Evolutionary conservation across 2,888 invertebrate genomes (phyloP), one percentile per base, ranked within the genome.

Genomic region (Tholera decimalis): DNA sequence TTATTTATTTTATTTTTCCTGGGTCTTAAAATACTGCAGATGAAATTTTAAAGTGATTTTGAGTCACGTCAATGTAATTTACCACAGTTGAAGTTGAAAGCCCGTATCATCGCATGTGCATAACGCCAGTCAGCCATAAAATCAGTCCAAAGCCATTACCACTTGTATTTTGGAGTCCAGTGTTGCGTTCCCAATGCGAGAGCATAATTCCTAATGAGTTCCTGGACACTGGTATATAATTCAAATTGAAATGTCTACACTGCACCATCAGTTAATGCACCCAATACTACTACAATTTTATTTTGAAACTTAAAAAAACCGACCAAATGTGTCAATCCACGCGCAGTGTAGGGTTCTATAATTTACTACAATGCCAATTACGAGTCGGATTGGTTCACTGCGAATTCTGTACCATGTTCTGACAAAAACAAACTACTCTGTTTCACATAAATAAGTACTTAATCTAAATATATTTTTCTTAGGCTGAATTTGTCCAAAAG

Each of bases 181-280:
- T 22, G 9, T 71, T 33, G 39, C 22, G 43, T 55, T 44, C 3
- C 15, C 20, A 55, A 59, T 41, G 58, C 50, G 53, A 61, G 47
- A 61, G 47, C 46, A 50, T 63, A 59, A 66, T 72, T 67, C 55
- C 46, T 46, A 54, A 59, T 74, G 70, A 65, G 58, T 59, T 62
- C 39, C 24, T 51, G 37, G 57, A 55, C 37, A 35, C 28, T 54
- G 54, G 59, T 28, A 53, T 56, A 70, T 50, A 63, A 63, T 70
- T 47, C 15, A 26, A 70, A 64, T 70, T 64, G 35, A 53, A 69
- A 51, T 73, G 18, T 37, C 35, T 30, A 39, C 33, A 11, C 9
- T 18, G 11, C 9, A 9, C 30, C 15, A 50, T 43, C 26, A 72
- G 6, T 33, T 33, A 71, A 71, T 43, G 53, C 28, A 35, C 28